Evolutionary conservation across 2,888 invertebrate genomes (phyloP).

Genomic region (Megastigmus dorsalis): DNA sequence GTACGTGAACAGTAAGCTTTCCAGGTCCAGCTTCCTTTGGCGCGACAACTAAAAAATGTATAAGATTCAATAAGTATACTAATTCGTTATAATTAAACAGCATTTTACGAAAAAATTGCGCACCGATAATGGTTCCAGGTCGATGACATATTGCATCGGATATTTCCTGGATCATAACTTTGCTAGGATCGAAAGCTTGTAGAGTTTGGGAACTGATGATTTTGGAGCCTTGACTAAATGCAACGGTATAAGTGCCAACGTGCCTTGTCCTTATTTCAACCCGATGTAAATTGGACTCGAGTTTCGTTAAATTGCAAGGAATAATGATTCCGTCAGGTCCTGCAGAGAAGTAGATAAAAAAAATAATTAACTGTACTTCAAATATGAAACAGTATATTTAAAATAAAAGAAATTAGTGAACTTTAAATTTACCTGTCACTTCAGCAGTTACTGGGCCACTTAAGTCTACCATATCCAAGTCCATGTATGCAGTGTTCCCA

Average conservation of each 20-base stretch:
- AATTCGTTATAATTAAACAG: too few species aligned
- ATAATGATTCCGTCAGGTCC: constrained; percentile 77
- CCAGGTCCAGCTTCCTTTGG: constrained; percentile 88
- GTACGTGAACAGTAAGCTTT: constrained; percentile 86
- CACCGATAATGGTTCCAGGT: constrained; percentile 86
- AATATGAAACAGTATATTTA: not conserved
- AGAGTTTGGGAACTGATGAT: constrained; percentile 77
- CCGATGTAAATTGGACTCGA: constrained; percentile 81
- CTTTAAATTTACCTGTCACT: constrained; percentile 73
- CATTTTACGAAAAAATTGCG: too few species aligned
- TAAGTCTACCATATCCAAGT: constrained; percentile 73
- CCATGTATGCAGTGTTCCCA: constrained; percentile 71
- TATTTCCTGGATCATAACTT: constrained; percentile 83
- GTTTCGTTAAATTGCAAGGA: constrained; percentile 73
- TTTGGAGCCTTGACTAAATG: constrained; percentile 79
- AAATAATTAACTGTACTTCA: not conserved
- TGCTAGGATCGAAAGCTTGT: constrained; percentile 87
- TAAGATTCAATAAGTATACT: constrained; percentile 24
- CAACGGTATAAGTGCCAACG: constrained; percentile 85
- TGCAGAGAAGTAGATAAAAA: constrained; percentile 52
- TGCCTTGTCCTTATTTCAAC: constrained; percentile 86
- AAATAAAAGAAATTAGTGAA: not conserved
- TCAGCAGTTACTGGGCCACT: constrained; percentile 73
- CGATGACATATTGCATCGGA: constrained; percentile 88
- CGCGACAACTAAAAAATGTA: constrained; percentile 85